phyloP scores from a whole-genome alignment of 1,140 invertebrate genomes.

The Chrysoperla carnea region DNA sequence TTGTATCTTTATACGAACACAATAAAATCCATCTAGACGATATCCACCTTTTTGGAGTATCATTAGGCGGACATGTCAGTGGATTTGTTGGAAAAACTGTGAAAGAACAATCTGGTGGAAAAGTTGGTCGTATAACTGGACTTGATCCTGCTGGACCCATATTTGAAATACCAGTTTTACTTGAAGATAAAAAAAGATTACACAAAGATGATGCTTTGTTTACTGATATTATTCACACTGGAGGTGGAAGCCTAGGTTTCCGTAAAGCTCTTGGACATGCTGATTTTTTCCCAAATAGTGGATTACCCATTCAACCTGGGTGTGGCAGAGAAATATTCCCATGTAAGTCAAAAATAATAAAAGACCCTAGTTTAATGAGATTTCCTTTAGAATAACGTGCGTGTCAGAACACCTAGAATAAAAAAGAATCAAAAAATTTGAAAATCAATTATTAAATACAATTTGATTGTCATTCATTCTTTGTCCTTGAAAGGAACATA shows the following conservation, averaged over 20 bases:
- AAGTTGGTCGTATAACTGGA: conserved; percentile 45
- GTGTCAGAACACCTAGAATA: not conserved
- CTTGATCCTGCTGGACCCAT: conserved; percentile 49
- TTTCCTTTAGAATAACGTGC: not conserved
- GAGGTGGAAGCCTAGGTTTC: conserved; percentile 58
- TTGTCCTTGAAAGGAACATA: too few relatives aligned
- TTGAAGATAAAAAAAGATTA: conserved; percentile 36
- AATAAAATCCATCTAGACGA: conserved; percentile 22
- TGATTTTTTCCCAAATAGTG: conserved; percentile 72
- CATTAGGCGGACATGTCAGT: conserved; percentile 49
- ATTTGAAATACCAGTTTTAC: conserved; percentile 1
- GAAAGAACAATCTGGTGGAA: conserved; percentile 22
- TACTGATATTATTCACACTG: conserved; percentile 81
- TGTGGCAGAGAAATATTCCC: conserved; percentile 24
- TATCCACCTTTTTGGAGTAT: conserved; percentile 51
- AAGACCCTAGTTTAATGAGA: too few relatives aligned
- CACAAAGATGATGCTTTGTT: conserved; percentile 56
- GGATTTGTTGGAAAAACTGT: conserved; percentile 42
- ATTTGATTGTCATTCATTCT: too few relatives aligned
- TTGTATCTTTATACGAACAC: conserved; percentile 1
- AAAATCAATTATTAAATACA: not conserved
- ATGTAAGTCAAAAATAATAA: too few relatives aligned
- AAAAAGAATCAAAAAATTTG: not conserved
- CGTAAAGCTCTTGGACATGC: conserved; percentile 53
- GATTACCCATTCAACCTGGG: conserved; percentile 54